Evolutionary conservation across 2,888 invertebrate genomes (phyloP), one percentile per base, ranked within the genome.

Genomic region (Archaeoteleia sp.): DNA sequence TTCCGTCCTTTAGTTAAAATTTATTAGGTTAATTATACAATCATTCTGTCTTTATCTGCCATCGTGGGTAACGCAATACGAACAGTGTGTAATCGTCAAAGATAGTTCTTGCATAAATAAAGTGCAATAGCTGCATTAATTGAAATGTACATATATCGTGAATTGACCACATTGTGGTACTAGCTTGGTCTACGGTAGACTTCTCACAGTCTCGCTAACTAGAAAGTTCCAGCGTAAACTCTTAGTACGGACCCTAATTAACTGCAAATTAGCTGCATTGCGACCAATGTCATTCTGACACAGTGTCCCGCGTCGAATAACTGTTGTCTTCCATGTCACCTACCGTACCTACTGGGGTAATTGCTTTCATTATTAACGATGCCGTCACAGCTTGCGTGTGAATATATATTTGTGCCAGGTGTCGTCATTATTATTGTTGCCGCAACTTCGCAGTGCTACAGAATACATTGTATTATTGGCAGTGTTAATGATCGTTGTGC

Each of bases 211-310:
- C 55, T 46, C 46, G 42, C 13, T 29, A 62, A 49, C 45, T 34
- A 14, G 23, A 25, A 27, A 23, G 48, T 45, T 25, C 25, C 45
- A 61, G 61, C 61, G 49, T 61, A 54, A 23, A 45, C 55, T 55
- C 67, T 72, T 63, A 72, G 62, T 66, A 45, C 32, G 48, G 37
- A 54, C 62, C 65, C 74, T 78, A 79, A 82, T 82, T 81, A 79
- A 78, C 74, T 63, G 71, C 74, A 72, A 78, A 79, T 76, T 78
- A 75, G 74, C 75, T 73, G 76, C 75, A 74, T 74, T 74, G 71
- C 71, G 63, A 71, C 55, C 66, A 58, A 69, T 70, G 68, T 46
- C 9, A 23, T 39, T 58, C 27, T 20, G 35, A 35, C 43, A 9
- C 49, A 35, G 43, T 39, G 58, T 49, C 37, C 10, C 34, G 25